A percentile compares a stretch with the other conserved stretches of the same genome.
Evolutionary conservation across 2,113 vertebrate genomes (phyloP).

Genomic region (Mus pahari): DNA sequence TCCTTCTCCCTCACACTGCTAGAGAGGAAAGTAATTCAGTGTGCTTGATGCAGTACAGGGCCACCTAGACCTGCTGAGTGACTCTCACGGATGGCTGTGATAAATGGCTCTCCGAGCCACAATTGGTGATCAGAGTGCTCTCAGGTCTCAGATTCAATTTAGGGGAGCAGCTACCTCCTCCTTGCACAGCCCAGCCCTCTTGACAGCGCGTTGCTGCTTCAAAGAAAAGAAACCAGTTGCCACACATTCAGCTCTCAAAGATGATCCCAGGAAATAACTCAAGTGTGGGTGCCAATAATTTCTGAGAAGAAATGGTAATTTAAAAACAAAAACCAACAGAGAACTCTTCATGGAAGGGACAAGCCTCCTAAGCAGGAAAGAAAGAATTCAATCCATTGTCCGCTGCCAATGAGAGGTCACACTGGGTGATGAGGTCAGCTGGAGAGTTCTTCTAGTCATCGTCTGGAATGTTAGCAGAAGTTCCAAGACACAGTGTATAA

Average conservation of each 20-base stretch:
- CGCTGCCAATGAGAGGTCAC: not conserved
- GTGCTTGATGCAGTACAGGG: not conserved
- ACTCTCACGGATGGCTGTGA: not conserved
- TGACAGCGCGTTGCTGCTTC: not conserved
- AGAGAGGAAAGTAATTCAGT: constrained; percentile 32
- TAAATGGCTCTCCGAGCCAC: constrained; percentile 51
- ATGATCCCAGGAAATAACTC: not conserved
- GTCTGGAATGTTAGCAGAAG: not conserved
- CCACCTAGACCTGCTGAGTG: not conserved
- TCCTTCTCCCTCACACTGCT: not conserved
- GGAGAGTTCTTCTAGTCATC: not conserved
- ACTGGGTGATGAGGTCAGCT: not conserved
- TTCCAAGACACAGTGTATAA: constrained; percentile 1
- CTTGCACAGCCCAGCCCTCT: not conserved
- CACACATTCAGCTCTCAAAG: not conserved
- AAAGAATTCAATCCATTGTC: not conserved
- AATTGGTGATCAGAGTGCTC: not conserved
- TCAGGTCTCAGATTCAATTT: not conserved
- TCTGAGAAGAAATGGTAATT: not conserved
- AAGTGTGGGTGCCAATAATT: not conserved
- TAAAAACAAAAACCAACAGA: constrained; percentile 11
- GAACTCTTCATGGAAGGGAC: not conserved
- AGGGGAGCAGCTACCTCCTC: not conserved
- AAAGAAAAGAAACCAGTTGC: not conserved
- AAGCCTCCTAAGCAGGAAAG: not conserved